Evolutionary conservation across 1,140 invertebrate genomes (phyloP), one percentile per base, ranked within the genome.

Genomic region (Atta texana): DNA sequence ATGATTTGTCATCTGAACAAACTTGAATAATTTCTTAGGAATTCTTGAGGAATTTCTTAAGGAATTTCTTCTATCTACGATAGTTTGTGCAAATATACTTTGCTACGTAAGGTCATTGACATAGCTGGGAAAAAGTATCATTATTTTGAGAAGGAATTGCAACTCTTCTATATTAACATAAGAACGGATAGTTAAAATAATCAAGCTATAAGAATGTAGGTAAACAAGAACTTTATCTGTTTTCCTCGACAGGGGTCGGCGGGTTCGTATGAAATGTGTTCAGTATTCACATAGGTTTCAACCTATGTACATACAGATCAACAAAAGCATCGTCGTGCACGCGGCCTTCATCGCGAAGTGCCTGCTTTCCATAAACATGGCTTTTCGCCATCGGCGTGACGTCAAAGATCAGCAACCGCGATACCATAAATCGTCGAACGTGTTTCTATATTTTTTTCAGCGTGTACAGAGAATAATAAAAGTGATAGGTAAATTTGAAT

Each of bases 361-460:
- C n/a, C 86, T 88, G 28, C 68, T 88, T 88, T 81, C 68, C 86
- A 87, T 87, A 69, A 82, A 87, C 76, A 87, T 12, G 51, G n/a
- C 61, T 81, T 66, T 66, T 28, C 86, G 31, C 61, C 72, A 74
- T 21, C 57, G 49, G 34, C 68, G 57, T 39, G 44, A 66, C 71
- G 82, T 87, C 84, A 69, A 86, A 86, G 63, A 74, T 77, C 51
- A 18, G 16, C 39, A 57, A 51, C 24, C 28, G 12, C 31, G 75
- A 87, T 68, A 68, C 34, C 63, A 74, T 66, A 64, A 78, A 87
- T 82, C 44, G 51, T 51, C 28, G 64, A 78, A n/a, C 63, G 49
- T 75, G 34, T 66, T 63, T 53, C 61, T 18, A 24, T 28, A 51
- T 81, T 53, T 64, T 84, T 64, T 61, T 55, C 28, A 74, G 14